phyloP scores from a whole-genome alignment of 2,797 vertebrate genomes.

The Gadopsis bispinosus region DNA sequence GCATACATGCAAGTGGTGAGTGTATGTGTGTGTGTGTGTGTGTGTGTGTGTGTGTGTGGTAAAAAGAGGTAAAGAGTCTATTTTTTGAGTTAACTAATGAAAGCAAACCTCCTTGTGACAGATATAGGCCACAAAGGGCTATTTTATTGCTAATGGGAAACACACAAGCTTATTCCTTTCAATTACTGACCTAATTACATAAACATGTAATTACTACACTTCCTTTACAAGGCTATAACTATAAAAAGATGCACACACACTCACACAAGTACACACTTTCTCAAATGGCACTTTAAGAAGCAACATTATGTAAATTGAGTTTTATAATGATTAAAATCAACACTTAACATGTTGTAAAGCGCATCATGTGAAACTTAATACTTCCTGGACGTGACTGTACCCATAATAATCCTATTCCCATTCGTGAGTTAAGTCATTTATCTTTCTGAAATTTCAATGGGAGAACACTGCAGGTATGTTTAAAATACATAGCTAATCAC shows the following conservation, averaged over 20 bases:
- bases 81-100: constrained; percentile 73
- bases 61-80: constrained; percentile 38
- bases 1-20: constrained; percentile 22
- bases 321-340: constrained; percentile 48
- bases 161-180: constrained; percentile 64
- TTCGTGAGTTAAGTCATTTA: background rate
- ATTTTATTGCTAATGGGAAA: constrained; percentile 70
- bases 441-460: constrained; percentile 12
- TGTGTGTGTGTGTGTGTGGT: constrained; percentile 29
- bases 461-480: background rate
- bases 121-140: constrained; percentile 77
- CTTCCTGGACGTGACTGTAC: background rate
- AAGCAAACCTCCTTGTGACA: constrained; percentile 71
- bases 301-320: constrained; percentile 43
- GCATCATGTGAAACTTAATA: background rate
- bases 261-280: constrained; percentile 28
- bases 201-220: constrained; percentile 70
- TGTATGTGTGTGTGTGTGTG: constrained; percentile 47
- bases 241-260: constrained; percentile 41
- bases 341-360: constrained; percentile 34
- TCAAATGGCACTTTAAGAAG: constrained; percentile 41
- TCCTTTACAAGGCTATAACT: constrained; percentile 54
- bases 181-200: constrained; percentile 77
- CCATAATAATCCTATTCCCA: background rate
- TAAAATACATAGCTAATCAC: constrained; percentile 6